Percentiles rank a stretch among this genome's conserved stretches.
Evolutionary conservation across 2,797 vertebrate species (phyloP).

Genomic region (Anas bernieri): DNA sequence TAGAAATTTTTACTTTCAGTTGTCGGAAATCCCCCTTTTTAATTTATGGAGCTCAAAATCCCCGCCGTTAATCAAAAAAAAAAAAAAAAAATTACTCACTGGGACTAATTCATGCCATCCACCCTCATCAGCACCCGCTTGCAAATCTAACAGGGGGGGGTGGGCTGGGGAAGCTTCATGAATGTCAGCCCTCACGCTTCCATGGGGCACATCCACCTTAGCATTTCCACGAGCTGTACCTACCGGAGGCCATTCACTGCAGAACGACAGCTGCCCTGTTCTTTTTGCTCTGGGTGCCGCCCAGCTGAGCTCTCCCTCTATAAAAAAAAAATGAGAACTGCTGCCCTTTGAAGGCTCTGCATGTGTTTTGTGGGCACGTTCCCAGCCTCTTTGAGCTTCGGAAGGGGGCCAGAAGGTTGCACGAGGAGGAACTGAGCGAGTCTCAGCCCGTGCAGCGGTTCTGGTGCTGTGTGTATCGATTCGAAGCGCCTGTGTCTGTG

Average conservation of each 20-base stretch:
- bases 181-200: neutral
- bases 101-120: constrained; percentile 6
- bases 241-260: neutral
- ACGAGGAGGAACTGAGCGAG: neutral
- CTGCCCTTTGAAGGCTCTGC: neutral
- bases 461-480: neutral
- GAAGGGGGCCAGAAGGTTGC: neutral
- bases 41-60: constrained; percentile 53
- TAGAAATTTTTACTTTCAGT: constrained; percentile 55
- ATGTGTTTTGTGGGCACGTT: neutral
- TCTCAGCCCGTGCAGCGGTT: neutral
- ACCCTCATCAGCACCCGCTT: neutral
- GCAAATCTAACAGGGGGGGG: neutral
- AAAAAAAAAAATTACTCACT: neutral
- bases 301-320: neutral
- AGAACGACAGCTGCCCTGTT: neutral
- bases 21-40: constrained; percentile 38
- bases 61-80: neutral
- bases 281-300: neutral
- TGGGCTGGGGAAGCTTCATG: neutral
- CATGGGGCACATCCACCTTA: neutral
- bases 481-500: neutral
- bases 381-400: neutral
- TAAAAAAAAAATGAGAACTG: neutral
- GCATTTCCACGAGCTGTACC: neutral